phyloP scores from a whole-genome alignment of 2,888 invertebrate genomes.

The Megaustenia siamemsis region DNA sequence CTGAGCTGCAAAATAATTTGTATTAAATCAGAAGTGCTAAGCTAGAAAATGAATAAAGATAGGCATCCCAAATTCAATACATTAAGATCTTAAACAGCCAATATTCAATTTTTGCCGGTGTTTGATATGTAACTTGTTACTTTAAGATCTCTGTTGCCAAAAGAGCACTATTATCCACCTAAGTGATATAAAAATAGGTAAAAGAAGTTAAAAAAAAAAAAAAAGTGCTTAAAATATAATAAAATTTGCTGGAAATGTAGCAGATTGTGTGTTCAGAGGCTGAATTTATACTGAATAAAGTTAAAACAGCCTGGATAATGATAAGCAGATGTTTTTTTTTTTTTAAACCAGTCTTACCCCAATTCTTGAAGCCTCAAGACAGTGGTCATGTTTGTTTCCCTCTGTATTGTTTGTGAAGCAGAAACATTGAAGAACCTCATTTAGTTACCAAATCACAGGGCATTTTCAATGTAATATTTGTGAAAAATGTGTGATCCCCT shows the following conservation, averaged over 20 bases:
- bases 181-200: neutral
- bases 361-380: constrained; percentile 18
- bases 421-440: constrained; percentile 4
- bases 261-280: neutral
- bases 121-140: no score
- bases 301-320: no score
- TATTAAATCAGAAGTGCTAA: no score
- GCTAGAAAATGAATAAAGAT: no score
- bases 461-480: no score
- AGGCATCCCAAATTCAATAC: no score
- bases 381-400: constrained; percentile 10
- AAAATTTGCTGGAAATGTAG: neutral
- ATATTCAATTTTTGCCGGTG: no score
- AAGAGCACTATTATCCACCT: neutral
- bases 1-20: no score
- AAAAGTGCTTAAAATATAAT: neutral
- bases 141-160: no score
- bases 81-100: no score
- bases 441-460: constrained; percentile 2
- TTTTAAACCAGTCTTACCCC: constrained; percentile 17
- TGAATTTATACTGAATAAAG: neutral
- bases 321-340: neutral
- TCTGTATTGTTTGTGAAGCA: constrained; percentile 22
- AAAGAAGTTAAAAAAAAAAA: neutral
- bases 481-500: no score